phyloP scores from a whole-genome alignment of 2,113 vertebrate species.

The Calyptommatus sinebrachiatus region DNA sequence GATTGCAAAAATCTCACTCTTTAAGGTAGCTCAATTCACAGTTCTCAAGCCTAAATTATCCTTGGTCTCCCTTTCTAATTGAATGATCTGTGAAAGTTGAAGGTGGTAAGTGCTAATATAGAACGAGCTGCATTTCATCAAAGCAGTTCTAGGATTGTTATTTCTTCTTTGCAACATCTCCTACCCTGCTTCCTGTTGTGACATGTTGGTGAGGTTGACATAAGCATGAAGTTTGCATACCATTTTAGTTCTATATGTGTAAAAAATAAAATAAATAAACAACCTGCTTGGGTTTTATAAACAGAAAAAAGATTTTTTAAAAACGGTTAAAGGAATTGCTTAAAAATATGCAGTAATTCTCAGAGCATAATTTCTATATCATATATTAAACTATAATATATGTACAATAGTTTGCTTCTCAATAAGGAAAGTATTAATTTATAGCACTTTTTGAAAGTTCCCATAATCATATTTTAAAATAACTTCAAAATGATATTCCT shows the following conservation, averaged over 20 bases:
- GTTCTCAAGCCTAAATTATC: not conserved
- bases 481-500: not conserved
- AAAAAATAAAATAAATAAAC: too few species aligned
- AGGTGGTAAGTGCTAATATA: not conserved
- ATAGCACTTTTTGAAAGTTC: too few species aligned
- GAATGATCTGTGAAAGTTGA: not conserved
- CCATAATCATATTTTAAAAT: not conserved
- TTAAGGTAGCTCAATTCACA: not conserved
- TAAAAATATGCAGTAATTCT: too few species aligned
- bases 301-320: too few species aligned
- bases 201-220: not conserved
- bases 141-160: not conserved
- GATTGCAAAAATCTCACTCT: not conserved
- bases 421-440: not conserved
- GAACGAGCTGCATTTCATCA: constrained; percentile 6
- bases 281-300: too few species aligned
- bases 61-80: not conserved
- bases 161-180: not conserved
- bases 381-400: too few species aligned
- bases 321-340: too few species aligned
- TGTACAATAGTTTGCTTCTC: too few species aligned
- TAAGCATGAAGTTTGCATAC: too few species aligned
- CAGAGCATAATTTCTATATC: too few species aligned
- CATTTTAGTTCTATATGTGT: too few species aligned
- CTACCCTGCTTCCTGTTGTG: rapidly evolving